Evolutionary conservation across 2,888 invertebrate species (phyloP).

Genomic region (Hoplodrina blanda): DNA sequence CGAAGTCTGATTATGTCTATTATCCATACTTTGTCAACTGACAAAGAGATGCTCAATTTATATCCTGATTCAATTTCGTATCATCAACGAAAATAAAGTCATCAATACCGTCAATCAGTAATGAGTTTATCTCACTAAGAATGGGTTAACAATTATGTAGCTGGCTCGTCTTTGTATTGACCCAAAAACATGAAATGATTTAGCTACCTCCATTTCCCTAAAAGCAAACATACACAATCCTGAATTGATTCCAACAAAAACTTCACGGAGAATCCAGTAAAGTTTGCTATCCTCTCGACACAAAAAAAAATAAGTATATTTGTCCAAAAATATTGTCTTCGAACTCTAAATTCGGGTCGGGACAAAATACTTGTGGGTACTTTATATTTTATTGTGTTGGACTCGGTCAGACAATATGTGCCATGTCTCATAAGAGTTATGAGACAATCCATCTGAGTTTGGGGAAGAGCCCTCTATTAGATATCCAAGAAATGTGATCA

Average conservation of each 20-base stretch:
- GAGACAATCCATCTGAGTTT: slow-evolving; percentile 58
- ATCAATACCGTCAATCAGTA: slow-evolving; percentile 15
- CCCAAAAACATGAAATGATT: slow-evolving; percentile 16
- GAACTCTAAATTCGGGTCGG: slow-evolving; percentile 25
- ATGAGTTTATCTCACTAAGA: slow-evolving; percentile 6
- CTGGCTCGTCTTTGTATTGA: not conserved
- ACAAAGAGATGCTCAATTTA: slow-evolving; percentile 12
- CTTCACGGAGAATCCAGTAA: slow-evolving; percentile 8
- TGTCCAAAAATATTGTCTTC: slow-evolving; percentile 20
- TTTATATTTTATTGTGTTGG: slow-evolving; percentile 37
- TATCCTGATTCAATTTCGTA: slow-evolving; percentile 24
- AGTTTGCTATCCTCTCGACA: slow-evolving; percentile 13
- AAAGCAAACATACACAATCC: slow-evolving; percentile 12
- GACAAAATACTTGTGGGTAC: slow-evolving; percentile 7
- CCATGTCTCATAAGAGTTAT: slow-evolving; percentile 51
- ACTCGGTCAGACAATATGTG: slow-evolving; percentile 50
- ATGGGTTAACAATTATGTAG: not conserved
- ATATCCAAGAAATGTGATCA: slow-evolving; percentile 58
- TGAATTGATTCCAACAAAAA: slow-evolving; percentile 30
- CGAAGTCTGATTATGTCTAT: not conserved
- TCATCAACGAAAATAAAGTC: slow-evolving; percentile 11
- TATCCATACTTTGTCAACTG: slow-evolving; percentile 1
- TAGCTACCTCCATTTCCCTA: not conserved
- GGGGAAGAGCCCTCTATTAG: slow-evolving; percentile 44
- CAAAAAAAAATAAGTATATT: slow-evolving; percentile 28